These are phyloP conservation scores for Lepilemur septentrionalis DNA, from an alignment of 2,797 vertebrate genomes.

Conservation along the genomic window DNA sequence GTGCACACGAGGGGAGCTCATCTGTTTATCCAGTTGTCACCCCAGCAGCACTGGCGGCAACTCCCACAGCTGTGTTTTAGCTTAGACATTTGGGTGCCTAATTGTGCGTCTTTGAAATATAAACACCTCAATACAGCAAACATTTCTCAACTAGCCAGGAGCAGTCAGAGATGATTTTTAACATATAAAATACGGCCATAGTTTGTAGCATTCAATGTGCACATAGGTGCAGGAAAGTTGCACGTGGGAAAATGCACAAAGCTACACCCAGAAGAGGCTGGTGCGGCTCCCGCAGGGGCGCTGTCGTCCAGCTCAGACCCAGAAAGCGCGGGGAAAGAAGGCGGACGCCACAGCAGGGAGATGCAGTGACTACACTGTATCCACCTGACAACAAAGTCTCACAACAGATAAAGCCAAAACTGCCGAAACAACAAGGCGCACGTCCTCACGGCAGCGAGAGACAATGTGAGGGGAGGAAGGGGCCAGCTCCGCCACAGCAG, in stretches of 20 bases:
- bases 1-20: neutral
- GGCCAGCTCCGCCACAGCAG: neutral
- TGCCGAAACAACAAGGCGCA: neutral
- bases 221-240: neutral
- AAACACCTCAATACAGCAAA: neutral
- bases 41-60: fast-evolving
- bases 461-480: no score
- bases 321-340: neutral
- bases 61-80: neutral
- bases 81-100: neutral
- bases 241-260: neutral
- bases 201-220: neutral
- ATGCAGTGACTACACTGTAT: fast-evolving
- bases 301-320: fast-evolving
- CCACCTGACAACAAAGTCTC: neutral
- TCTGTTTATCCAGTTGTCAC: neutral
- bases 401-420: neutral
- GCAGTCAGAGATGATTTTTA: neutral
- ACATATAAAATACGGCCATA: neutral
- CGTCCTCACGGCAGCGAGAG: neutral
- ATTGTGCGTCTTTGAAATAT: neutral
- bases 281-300: no score
- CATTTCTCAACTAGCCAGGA: neutral
- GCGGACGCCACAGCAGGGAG: fast-evolving
- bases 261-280: neutral